Conservation (phyloP, 2,113 vertebrate genomes). For the Paramisgurnus dabryanus region DNA sequence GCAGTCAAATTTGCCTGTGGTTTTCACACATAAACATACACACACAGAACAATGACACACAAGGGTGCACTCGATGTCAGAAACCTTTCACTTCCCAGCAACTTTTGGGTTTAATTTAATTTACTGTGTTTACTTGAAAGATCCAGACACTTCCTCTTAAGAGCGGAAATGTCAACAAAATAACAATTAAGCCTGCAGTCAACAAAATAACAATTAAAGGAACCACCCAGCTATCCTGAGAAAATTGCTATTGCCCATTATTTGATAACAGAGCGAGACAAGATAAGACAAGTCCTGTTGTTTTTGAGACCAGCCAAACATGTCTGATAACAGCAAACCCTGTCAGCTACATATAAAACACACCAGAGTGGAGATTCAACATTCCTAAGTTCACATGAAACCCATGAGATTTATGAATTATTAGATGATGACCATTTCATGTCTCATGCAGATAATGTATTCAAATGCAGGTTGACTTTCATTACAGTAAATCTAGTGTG, state of each 20-base stretch:
- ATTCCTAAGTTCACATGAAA: constrained; percentile 24
- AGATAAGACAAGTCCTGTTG: constrained; percentile 60
- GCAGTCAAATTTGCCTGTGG: no score
- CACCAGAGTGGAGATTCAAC: constrained; percentile 34
- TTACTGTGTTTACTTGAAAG: constrained; percentile 29
- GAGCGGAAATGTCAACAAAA: constrained; percentile 26
- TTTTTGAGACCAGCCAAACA: constrained; percentile 58
- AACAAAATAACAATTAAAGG: constrained; percentile 44
- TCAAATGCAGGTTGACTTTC: no score
- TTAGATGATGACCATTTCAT: background rate
- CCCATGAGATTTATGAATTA: background rate
- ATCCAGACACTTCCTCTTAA: background rate
- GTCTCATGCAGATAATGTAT: background rate
- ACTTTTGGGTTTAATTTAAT: constrained; percentile 43
- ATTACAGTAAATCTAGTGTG: no score
- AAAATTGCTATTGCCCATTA: constrained; percentile 42
- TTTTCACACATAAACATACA: background rate
- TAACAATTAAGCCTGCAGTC: constrained; percentile 20
- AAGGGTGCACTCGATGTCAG: background rate
- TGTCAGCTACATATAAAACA: constrained; percentile 23
- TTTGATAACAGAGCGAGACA: constrained; percentile 50
- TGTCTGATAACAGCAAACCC: constrained; percentile 42
- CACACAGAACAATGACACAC: constrained; percentile 18
- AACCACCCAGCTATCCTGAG: constrained; percentile 37
- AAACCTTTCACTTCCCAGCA: constrained; percentile 37